These are phyloP conservation scores for Cyphomyrmex costatus DNA, from an alignment of 1,140 invertebrate genomes.

Conservation along the genomic window DNA sequence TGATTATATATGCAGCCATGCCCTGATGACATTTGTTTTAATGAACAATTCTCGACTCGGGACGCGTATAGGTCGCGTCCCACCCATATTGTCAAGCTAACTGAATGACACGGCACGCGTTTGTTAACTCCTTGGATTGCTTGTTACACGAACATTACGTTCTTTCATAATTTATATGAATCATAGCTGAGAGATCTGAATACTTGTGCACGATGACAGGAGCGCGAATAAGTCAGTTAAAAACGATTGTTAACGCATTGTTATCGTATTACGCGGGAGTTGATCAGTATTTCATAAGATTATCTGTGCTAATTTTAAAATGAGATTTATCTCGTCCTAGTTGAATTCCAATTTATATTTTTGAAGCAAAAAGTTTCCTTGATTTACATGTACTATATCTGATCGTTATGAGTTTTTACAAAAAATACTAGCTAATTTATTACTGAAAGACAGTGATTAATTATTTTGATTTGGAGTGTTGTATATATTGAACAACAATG, in stretches of 20 bases:
- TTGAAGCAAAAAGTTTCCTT: not conserved
- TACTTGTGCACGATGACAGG: not conserved
- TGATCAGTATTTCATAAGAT: not conserved
- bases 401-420: too few relatives aligned
- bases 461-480: too few relatives aligned
- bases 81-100: conserved; percentile 19
- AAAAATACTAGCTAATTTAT: too few relatives aligned
- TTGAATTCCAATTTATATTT: not conserved
- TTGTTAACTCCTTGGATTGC: conserved; percentile 20
- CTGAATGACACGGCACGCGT: conserved; percentile 21
- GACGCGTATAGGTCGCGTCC: conserved; percentile 2
- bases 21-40: conserved; percentile 23
- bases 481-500: too few relatives aligned
- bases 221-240: conserved; percentile 15
- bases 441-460: too few relatives aligned
- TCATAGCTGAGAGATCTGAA: conserved; percentile 31
- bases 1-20: conserved; percentile 24
- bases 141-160: not conserved
- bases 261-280: not conserved
- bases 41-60: not conserved
- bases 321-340: not conserved
- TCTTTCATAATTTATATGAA: conserved; percentile 47
- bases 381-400: not conserved
- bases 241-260: conserved; percentile 19
- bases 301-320: not conserved